phyloP scores from a whole-genome alignment of 2,888 invertebrate genomes.

The Rhagophthalmus giganteus region DNA sequence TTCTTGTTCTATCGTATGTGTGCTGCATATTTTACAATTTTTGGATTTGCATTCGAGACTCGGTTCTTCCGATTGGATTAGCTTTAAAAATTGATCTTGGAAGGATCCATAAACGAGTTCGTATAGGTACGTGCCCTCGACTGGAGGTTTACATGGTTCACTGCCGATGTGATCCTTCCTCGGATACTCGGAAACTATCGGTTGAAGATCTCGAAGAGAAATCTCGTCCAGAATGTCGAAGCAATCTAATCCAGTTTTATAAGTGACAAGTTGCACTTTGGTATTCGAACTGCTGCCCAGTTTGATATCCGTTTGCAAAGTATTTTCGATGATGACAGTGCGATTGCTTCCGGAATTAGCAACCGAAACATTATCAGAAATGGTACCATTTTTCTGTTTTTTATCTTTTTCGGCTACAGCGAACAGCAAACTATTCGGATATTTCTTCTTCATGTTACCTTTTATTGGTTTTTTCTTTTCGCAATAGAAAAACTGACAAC shows the following conservation, averaged over 20 bases:
- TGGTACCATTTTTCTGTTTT: no score
- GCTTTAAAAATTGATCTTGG: conserved; percentile 4
- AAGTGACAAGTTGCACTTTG: background rate
- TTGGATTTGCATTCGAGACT: background rate
- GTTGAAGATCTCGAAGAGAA: conserved; percentile 31
- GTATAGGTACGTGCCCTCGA: conserved; percentile 17
- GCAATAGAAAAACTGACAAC: conserved; percentile 10
- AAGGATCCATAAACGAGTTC: conserved; percentile 12
- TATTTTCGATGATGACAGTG: background rate
- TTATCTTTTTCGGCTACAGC: conserved; percentile 2
- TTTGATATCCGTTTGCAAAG: background rate
- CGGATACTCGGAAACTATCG: conserved; percentile 40
- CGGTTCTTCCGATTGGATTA: conserved; percentile 8
- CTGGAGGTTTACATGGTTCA: background rate
- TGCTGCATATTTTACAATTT: no score
- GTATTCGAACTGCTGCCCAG: background rate
- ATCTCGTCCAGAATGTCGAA: conserved; percentile 37
- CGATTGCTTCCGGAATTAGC: background rate
- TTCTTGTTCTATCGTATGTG: no score
- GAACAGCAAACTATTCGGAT: conserved; percentile 15
- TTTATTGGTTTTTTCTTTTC: conserved; percentile 6
- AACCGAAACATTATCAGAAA: no score
- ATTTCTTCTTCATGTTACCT: conserved; percentile 1
- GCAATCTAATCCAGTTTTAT: conserved; percentile 25
- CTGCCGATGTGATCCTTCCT: conserved; percentile 20